phyloP scores from a whole-genome alignment of 2,888 invertebrate species.

The Acleris sparsana region DNA sequence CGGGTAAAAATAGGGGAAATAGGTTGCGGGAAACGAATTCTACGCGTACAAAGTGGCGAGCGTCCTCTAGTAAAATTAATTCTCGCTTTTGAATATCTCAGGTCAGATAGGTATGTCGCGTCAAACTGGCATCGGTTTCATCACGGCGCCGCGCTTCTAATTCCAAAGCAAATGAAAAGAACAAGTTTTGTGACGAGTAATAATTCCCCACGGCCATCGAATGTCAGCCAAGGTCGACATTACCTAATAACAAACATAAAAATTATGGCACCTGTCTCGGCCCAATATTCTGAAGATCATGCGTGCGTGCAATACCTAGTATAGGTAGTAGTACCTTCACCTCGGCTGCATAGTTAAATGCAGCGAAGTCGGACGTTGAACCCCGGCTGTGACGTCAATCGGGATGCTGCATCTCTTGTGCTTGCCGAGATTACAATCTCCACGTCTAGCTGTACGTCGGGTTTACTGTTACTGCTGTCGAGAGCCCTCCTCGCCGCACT shows the following conservation, averaged over 20 bases:
- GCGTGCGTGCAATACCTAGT: background rate
- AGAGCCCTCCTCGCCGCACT: conserved; percentile 32
- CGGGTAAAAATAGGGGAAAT: too few relatives aligned
- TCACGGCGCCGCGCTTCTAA: conserved; percentile 28
- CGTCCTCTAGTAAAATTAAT: too few relatives aligned
- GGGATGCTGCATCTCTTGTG: conserved; percentile 48
- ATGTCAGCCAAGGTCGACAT: conserved; percentile 36
- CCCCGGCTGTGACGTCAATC: conserved; percentile 60
- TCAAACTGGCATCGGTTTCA: conserved; percentile 26
- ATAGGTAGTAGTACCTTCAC: conserved; percentile 31
- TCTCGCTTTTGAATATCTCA: background rate
- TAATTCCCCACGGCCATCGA: conserved; percentile 37
- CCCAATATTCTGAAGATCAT: conserved; percentile 28
- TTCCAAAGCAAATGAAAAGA: conserved; percentile 27
- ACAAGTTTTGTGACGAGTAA: conserved; percentile 39
- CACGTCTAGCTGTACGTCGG: conserved; percentile 31
- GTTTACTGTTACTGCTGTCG: conserved; percentile 39
- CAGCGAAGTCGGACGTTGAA: conserved; percentile 48
- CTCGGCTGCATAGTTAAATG: conserved; percentile 37
- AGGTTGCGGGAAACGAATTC: too few relatives aligned
- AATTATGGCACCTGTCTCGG: conserved; percentile 22
- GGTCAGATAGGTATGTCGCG: background rate
- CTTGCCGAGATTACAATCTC: conserved; percentile 35
- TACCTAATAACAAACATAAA: conserved; percentile 36
- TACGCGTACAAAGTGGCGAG: too few relatives aligned